Conservation (phyloP, 2,888 invertebrate species). For the Galerucella calmariensis region DNA sequence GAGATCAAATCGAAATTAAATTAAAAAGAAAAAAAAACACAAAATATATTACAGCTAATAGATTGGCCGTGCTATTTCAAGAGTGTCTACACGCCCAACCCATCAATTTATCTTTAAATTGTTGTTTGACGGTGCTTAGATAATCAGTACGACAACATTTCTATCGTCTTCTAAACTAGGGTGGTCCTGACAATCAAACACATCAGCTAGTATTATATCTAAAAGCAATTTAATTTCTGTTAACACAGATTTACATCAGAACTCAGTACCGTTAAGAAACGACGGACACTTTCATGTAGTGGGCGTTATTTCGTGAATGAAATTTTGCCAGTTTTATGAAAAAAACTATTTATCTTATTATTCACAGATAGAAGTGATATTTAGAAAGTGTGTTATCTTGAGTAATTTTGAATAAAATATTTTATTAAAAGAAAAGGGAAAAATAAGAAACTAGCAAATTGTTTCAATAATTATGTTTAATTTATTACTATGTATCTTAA, state of each 20-base stretch:
- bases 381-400: background rate
- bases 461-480: no score
- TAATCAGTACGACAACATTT: conserved; percentile 3
- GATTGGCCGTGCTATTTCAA: no score
- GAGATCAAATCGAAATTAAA: background rate
- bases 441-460: no score
- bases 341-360: background rate
- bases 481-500: no score
- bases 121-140: background rate
- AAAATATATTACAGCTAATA: no score
- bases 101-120: background rate
- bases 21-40: background rate
- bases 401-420: no score
- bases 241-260: background rate
- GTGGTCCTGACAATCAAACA: conserved; percentile 1
- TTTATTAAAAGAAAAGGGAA: no score
- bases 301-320: background rate
- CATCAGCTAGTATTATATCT: background rate
- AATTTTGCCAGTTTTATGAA: background rate
- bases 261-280: background rate
- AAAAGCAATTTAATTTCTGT: background rate
- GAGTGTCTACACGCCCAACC: background rate
- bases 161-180: background rate
- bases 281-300: background rate
- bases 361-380: background rate